Conservation (phyloP, 1,140 invertebrate genomes). For the Meloidogyne floridensis region DNA sequence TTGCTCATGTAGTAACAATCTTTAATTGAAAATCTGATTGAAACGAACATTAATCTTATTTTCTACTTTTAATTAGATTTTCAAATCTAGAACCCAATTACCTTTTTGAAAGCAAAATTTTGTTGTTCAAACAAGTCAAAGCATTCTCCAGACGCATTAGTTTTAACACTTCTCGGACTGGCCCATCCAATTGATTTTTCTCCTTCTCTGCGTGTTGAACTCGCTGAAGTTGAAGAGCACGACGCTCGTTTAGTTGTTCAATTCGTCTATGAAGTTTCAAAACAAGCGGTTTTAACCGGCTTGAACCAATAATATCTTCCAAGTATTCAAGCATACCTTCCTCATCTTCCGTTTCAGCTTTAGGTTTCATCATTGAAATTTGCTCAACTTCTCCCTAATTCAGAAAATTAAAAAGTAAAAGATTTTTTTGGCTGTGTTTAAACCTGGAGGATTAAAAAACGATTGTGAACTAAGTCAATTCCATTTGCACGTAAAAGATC, state of each 20-base stretch:
- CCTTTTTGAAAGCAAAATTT: conserved; percentile 44
- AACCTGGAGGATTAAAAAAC: conserved; percentile 92
- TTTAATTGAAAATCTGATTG: conserved; percentile 19
- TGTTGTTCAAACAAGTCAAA: conserved; percentile 38
- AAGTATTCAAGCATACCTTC: conserved; percentile 95
- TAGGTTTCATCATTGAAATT: conserved; percentile 98
- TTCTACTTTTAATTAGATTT: no score
- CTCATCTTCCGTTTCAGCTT: conserved; percentile 73
- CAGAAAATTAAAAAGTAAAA: background rate
- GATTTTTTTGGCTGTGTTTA: background rate
- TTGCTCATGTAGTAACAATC: conserved; percentile 23
- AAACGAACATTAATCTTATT: no score
- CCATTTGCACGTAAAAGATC: conserved; percentile 76
- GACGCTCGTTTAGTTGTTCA: conserved; percentile 30
- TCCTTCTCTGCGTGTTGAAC: conserved; percentile 87
- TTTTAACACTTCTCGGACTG: conserved; percentile 69
- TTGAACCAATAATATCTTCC: conserved; percentile 95
- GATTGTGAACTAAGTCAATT: conserved; percentile 93
- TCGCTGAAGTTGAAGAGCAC: conserved; percentile 67
- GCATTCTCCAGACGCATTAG: conserved; percentile 54
- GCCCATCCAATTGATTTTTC: conserved; percentile 80
- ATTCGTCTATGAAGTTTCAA: conserved; percentile 72
- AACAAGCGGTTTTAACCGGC: conserved; percentile 78
- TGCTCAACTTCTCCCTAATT: conserved; percentile 95
- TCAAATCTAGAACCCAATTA: background rate